Evolutionary conservation across 1,140 invertebrate genomes (phyloP), one percentile per base, ranked within the genome.

Genomic region (Acromyrmex charruanus): DNA sequence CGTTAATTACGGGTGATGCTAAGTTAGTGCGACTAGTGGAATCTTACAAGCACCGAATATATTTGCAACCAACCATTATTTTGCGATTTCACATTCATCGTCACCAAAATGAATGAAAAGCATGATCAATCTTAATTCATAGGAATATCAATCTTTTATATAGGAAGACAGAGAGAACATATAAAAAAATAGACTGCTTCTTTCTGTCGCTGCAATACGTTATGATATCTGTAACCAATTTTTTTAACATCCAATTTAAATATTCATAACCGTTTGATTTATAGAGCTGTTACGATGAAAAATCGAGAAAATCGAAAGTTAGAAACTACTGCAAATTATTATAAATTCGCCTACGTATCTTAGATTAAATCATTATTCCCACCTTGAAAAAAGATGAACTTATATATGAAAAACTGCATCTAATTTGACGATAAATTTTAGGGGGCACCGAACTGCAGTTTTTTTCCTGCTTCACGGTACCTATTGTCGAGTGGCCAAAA

Each of bases 1-100:
- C 59, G 86, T 81, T 86, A 88, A 90, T 88, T 90, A 69, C 14
- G n/a, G 3, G 12, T n/a, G 21, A 66, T 39, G 28, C 61, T 35
- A 35, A 59, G 68, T 51, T 81, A 58, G 28, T 16, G 65, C 44
- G 28, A 35, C 66, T 49, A 25, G 44, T 25, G 28, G 25, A 39
- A 75, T 74, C 31, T 81, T 74, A 74, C 68, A n/a, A 72, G 53
- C 66, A 39, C 58, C 53, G 39, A 44, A 44, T 10, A 44, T 44
- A 55, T 28, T 25, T 69, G 39, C 39, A 49, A 25, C 16, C 55
- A 82, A 49, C 16, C 9, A 59, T 44, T 44, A 44, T 18, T 44
- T 74, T 63, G 55, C 28, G 16, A 59, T 59, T 72, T 55, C 49
- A 21, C 7, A 39, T 39, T 39, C 35, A 39, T 39, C 7, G 35